Evolutionary conservation across 2,888 invertebrate genomes (phyloP).

Genomic region (Hypomecis atomaria): DNA sequence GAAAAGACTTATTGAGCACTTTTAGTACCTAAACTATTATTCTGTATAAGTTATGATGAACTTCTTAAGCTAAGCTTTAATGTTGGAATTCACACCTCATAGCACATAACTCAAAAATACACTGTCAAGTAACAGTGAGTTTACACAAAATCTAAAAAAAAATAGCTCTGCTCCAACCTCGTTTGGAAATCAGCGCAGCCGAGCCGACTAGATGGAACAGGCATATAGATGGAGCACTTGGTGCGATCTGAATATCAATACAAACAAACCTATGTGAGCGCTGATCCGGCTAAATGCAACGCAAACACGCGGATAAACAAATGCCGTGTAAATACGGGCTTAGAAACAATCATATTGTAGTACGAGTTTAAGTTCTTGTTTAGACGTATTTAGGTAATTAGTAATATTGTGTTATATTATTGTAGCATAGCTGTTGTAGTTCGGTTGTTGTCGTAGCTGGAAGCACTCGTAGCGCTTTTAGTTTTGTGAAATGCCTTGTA

Average conservation of each 20-base stretch:
- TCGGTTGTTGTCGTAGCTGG: too few relatives aligned
- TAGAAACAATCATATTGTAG: slow-evolving; percentile 6
- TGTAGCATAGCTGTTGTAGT: too few relatives aligned
- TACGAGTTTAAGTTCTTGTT: background rate
- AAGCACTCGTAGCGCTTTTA: too few relatives aligned
- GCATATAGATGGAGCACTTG: slow-evolving; percentile 25
- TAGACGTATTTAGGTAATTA: background rate
- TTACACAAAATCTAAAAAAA: slow-evolving; percentile 2
- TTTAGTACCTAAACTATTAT: too few relatives aligned
- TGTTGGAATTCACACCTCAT: too few relatives aligned
- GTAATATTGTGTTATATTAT: too few relatives aligned
- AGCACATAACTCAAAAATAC: too few relatives aligned
- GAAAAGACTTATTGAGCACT: too few relatives aligned
- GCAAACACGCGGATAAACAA: slow-evolving; percentile 22
- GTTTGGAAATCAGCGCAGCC: slow-evolving; percentile 8
- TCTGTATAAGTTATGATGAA: too few relatives aligned
- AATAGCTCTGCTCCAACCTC: background rate
- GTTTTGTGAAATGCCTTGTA: too few relatives aligned
- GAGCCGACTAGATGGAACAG: slow-evolving; percentile 4
- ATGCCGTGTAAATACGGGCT: slow-evolving; percentile 13
- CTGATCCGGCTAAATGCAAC: slow-evolving; percentile 23
- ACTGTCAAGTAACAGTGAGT: too few relatives aligned
- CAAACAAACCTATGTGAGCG: slow-evolving; percentile 23
- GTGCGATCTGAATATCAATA: slow-evolving; percentile 28
- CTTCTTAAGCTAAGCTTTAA: too few relatives aligned